These are phyloP conservation scores for Capricornis sumatraensis DNA, from an alignment of 2,113 vertebrate genomes.

Conservation along the genomic window DNA sequence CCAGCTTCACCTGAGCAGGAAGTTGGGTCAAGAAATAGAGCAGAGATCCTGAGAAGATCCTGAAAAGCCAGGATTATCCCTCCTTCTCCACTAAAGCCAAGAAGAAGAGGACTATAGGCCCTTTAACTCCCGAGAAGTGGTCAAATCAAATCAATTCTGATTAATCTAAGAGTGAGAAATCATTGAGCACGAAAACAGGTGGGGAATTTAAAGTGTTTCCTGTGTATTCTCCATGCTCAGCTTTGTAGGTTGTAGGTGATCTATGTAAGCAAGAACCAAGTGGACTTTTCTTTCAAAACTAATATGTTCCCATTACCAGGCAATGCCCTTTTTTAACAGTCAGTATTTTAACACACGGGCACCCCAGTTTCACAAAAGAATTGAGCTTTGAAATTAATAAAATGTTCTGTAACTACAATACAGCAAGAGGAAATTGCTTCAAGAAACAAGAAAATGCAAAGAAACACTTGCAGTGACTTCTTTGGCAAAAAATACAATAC, in stretches of 20 bases:
- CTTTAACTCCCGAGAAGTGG: background rate
- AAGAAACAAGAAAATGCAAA: slow-evolving; percentile 64
- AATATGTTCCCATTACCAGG: slow-evolving; percentile 21
- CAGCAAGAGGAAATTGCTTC: slow-evolving; percentile 36
- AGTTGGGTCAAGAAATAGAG: background rate
- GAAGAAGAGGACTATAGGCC: background rate
- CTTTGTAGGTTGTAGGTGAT: background rate
- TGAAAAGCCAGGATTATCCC: background rate
- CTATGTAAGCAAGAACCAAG: background rate
- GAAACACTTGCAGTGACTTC: slow-evolving; percentile 24
- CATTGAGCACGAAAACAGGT: background rate
- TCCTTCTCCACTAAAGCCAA: background rate
- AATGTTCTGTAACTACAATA: slow-evolving; percentile 29
- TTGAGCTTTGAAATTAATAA: slow-evolving; percentile 56
- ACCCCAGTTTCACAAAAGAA: background rate
- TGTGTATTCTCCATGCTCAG: background rate
- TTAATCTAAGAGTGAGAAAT: background rate
- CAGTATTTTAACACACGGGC: background rate
- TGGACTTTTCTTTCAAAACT: slow-evolving; percentile 3
- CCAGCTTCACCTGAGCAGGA: background rate
- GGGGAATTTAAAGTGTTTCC: background rate
- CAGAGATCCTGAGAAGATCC: background rate
- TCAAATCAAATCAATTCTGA: background rate
- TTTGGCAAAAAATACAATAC: background rate
- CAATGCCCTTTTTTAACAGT: background rate